Evolutionary conservation across 2,113 vertebrate genomes (phyloP).

Genomic region (Seriola rivoliana): DNA sequence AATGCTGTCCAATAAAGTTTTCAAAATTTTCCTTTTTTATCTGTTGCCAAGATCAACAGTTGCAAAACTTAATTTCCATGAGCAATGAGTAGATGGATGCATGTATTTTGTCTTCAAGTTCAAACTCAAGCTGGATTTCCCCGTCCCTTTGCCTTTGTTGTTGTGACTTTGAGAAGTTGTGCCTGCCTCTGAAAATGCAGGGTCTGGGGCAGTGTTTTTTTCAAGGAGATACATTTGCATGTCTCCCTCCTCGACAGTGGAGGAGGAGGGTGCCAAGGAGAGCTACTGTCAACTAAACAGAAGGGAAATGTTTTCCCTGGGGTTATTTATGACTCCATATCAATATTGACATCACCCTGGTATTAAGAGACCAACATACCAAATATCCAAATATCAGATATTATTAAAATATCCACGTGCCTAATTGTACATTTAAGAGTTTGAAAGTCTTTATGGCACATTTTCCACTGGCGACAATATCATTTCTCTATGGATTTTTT

Average conservation of each 20-base stretch:
- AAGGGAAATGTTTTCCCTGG: slow-evolving; percentile 43
- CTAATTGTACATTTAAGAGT: neutral
- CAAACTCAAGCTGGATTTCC: slow-evolving; percentile 32
- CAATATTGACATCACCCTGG: slow-evolving; percentile 13
- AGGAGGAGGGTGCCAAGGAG: slow-evolving; percentile 63
- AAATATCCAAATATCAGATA: neutral
- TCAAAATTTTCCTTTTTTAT: slow-evolving; percentile 25
- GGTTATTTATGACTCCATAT: slow-evolving; percentile 15
- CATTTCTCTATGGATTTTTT: neutral
- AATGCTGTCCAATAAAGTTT: slow-evolving; percentile 62
- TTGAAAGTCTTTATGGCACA: neutral
- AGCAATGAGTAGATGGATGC: slow-evolving; percentile 4
- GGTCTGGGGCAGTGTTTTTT: slow-evolving; percentile 30
- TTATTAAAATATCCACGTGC: neutral
- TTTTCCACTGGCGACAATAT: neutral
- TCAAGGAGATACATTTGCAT: slow-evolving; percentile 75
- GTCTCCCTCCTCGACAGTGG: slow-evolving; percentile 71
- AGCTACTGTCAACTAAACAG: slow-evolving; percentile 50
- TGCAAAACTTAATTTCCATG: slow-evolving; percentile 5
- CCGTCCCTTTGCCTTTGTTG: slow-evolving; percentile 45
- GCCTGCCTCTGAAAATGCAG: slow-evolving; percentile 59
- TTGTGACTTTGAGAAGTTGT: slow-evolving; percentile 65
- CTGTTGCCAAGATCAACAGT: neutral
- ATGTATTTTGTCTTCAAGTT: slow-evolving; percentile 39
- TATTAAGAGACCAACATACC: neutral